Evolutionary conservation across 2,888 invertebrate species (phyloP).

Genomic region (Eilema sororculum): DNA sequence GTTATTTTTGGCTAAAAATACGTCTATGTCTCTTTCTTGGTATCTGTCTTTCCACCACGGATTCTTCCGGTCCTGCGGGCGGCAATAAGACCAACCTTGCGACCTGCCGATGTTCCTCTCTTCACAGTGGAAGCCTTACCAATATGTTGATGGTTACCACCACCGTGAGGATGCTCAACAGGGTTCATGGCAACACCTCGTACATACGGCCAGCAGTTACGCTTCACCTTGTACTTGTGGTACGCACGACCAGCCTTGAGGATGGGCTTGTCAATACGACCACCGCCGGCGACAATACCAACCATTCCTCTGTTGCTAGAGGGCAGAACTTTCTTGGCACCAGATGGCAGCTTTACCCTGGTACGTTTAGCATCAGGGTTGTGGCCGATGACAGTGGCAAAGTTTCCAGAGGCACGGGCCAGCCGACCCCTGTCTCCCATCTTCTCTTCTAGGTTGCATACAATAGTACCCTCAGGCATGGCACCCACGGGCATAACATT

Average conservation of each 20-base stretch:
- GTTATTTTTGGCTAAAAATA: constrained; percentile 70
- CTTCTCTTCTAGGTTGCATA: constrained; percentile 99
- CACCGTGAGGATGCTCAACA: constrained; percentile 99
- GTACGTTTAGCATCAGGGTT: constrained; percentile 99
- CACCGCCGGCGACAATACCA: constrained; percentile 99
- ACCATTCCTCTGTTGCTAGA: constrained; percentile 99
- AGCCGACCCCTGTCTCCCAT: constrained; percentile 99
- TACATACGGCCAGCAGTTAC: constrained; percentile 99
- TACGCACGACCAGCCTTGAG: constrained; percentile 99
- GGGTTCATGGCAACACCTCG: constrained; percentile 99
- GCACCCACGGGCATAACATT: constrained; percentile 99
- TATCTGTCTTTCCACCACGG: constrained; percentile 98
- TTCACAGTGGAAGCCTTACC: constrained; percentile 99
- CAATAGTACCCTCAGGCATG: constrained; percentile 99
- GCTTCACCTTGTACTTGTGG: constrained; percentile 99
- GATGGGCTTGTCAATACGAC: constrained; percentile 99
- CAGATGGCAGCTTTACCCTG: constrained; percentile 98
- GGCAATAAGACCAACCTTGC: constrained; percentile 99
- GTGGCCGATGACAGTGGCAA: constrained; percentile 99
- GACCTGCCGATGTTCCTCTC: constrained; percentile 99
- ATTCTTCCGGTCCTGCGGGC: constrained; percentile 99
- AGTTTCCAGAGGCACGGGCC: constrained; percentile 99
- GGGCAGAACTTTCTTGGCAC: constrained; percentile 99
- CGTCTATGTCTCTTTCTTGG: constrained; percentile 92
- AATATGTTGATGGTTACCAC: constrained; percentile 99